These are phyloP conservation scores for Silurus meridionalis DNA, from an alignment of 2,113 vertebrate species.

Conservation along the genomic window DNA sequence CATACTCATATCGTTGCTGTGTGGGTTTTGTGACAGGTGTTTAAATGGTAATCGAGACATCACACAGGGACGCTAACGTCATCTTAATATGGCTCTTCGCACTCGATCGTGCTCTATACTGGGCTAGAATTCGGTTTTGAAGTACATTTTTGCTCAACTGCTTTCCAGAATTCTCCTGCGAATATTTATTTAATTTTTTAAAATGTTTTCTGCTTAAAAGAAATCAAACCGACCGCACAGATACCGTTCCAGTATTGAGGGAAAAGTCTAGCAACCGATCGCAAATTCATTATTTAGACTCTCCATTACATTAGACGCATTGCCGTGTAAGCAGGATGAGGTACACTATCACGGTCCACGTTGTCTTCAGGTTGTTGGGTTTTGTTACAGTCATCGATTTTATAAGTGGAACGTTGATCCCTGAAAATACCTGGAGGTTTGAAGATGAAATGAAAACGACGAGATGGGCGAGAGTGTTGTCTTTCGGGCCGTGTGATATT, in stretches of 20 bases:
- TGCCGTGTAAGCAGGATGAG: not conserved
- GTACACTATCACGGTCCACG: not conserved
- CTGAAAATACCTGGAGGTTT: not conserved
- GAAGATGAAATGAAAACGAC: too few relatives aligned
- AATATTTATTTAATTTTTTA: not conserved
- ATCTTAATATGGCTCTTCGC: not conserved
- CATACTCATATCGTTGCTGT: not conserved
- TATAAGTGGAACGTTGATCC: not conserved
- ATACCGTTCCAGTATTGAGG: not conserved
- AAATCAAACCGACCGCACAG: not conserved
- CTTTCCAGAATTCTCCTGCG: not conserved
- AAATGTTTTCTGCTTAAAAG: too few relatives aligned
- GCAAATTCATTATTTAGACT: constrained; percentile 20
- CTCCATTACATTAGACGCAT: constrained; percentile 5
- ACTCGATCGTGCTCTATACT: not conserved
- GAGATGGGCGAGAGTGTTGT: not conserved
- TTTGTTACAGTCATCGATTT: not conserved
- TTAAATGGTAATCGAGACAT: not conserved
- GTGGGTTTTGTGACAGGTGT: not conserved
- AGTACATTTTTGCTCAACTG: not conserved
- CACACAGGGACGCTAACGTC: too few relatives aligned
- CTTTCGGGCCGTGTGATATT: constrained; percentile 7
- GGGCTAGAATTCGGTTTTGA: not conserved
- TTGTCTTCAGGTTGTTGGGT: not conserved
- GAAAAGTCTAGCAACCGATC: not conserved